These are phyloP conservation scores for Drosophila pseudotalamancana DNA, from an alignment of 2,888 invertebrate genomes.

Conservation along the genomic window DNA sequence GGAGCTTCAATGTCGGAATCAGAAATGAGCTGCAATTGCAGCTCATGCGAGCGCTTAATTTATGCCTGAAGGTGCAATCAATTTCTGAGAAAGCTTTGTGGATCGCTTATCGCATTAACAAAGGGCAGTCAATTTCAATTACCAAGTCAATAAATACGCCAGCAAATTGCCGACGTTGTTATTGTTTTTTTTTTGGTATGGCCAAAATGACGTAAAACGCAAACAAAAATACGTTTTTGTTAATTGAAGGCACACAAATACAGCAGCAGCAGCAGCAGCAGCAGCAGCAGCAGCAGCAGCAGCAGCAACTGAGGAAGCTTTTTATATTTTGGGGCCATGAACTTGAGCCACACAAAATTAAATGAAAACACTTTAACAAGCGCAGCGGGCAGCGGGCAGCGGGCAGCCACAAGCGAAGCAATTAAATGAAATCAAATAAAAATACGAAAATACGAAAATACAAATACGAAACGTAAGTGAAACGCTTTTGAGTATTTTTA, in stretches of 20 bases:
- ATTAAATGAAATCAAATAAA: conserved; percentile 68
- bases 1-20: conserved; percentile 31
- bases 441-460: too few species aligned
- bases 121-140: conserved; percentile 36
- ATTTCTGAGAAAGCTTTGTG: conserved; percentile 12
- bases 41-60: conserved; percentile 20
- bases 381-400: conserved; percentile 36
- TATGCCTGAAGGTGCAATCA: conserved; percentile 40
- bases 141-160: conserved; percentile 17
- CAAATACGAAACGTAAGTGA: conserved; percentile 42
- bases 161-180: conserved; percentile 9
- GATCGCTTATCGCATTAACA: conserved; percentile 16
- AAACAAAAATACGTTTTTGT: conserved; percentile 52
- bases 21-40: conserved; percentile 15
- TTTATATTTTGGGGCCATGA: conserved; percentile 67
- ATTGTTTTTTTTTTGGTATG: conserved; percentile 1
- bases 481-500: conserved; percentile 60
- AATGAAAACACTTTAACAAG: conserved; percentile 65
- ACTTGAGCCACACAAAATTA: conserved; percentile 67
- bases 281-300: conserved; percentile 4
- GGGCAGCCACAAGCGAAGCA: conserved; percentile 39
- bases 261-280: conserved; percentile 10
- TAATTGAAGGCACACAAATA: conserved; percentile 65
- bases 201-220: conserved; percentile 42
- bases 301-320: conserved; percentile 54